Evolutionary conservation across 1,140 invertebrate genomes (phyloP), one percentile per base, ranked within the genome.

Genomic region (Pentalonia nigronervosa): DNA sequence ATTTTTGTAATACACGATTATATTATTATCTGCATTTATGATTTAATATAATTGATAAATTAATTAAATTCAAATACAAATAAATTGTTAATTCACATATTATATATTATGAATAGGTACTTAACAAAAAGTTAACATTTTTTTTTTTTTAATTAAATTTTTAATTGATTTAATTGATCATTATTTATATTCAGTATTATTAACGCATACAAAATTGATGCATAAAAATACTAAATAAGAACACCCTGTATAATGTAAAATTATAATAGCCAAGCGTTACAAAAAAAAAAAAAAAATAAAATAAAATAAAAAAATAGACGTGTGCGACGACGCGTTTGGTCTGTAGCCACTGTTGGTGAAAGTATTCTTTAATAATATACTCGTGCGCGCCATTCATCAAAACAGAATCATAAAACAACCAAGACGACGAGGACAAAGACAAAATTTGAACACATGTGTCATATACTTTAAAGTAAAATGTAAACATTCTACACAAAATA

Each of bases 321-420:
- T 90, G 50, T 41, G 53, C 88, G 36, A 90, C 50, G 88, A 90
- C 34, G 53, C 88, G 34, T 90, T 41, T 90, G 53, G 50, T 88
- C 45, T 50, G 45, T 53, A 17, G n/a, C 87, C 45, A 86, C 30
- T 47, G 36, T 34, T 45, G 88, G 88, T 90, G 88, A 90, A 90
- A 90, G 88, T 90, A 56, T 90, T 17, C 45, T 88, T 50, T 48
- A 45, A 30, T 86, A 86, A 86, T 48, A 34, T 36, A 21, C 88
- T 90, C n/a, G 53, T 41, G 53, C 36, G 53, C 36, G 88, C 88
- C 23, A 67, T 90, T 90, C 89, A 67, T 67, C 53, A 67, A 67
- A 89, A 67, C 36, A n/a, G 48, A 89, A 89, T 56, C n/a, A 56
- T 56, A 56, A 86, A 53, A 89, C 86, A 17, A 48, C 30, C 48